Evolutionary conservation across 2,113 vertebrate species (phyloP).

Genomic region (Pachypanchax playfairii): DNA sequence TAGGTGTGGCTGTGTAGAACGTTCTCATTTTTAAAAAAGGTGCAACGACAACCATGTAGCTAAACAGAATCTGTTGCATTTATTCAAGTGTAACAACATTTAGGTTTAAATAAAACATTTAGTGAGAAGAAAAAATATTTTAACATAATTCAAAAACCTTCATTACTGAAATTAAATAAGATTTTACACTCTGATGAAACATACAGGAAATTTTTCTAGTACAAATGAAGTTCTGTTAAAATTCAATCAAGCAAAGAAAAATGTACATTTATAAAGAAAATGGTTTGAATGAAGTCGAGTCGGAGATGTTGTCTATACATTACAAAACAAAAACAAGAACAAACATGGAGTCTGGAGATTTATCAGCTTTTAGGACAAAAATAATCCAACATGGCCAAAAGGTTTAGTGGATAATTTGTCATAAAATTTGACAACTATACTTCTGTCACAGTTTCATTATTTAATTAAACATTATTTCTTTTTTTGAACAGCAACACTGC

Average conservation of each 20-base stretch:
- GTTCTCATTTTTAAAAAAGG: neutral
- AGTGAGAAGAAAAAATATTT: constrained; percentile 22
- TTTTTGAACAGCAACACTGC: constrained; percentile 32
- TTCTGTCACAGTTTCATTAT: constrained; percentile 8
- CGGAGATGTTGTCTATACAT: neutral
- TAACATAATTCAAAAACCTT: constrained; percentile 22
- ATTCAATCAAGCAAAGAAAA: constrained; percentile 8
- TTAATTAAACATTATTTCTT: constrained; percentile 7
- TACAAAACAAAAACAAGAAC: neutral
- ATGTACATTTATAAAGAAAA: neutral
- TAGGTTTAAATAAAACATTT: constrained; percentile 2
- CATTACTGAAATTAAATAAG: no score
- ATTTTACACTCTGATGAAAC: no score
- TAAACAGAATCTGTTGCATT: neutral
- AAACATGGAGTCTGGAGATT: neutral
- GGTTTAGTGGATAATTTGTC: neutral
- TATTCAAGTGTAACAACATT: neutral
- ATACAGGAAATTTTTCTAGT: no score
- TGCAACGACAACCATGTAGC: neutral
- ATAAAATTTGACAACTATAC: neutral
- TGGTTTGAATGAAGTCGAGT: neutral
- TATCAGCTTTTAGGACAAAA: constrained; percentile 7
- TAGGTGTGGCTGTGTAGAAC: constrained; percentile 43
- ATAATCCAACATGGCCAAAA: neutral
- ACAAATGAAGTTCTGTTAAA: neutral